Percentiles rank a stretch among this genome's conserved stretches.
These are phyloP conservation scores for Borostomias antarcticus DNA, from an alignment of 2,797 vertebrate genomes.

Conservation along the genomic window DNA sequence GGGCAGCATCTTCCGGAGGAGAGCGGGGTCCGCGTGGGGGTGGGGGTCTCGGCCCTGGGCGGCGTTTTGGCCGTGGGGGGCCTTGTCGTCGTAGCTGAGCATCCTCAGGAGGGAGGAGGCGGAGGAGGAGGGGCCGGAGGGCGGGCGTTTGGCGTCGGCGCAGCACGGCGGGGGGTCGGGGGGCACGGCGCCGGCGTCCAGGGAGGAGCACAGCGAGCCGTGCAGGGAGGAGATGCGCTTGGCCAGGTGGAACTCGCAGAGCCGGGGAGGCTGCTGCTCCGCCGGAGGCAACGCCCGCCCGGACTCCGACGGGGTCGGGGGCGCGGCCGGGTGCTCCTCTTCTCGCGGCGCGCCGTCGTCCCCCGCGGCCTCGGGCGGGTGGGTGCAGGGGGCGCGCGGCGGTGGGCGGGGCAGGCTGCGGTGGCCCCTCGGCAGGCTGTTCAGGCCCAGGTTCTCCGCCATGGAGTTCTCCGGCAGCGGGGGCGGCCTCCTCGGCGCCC, in stretches of 20 bases:
- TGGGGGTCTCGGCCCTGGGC: constrained; percentile 86
- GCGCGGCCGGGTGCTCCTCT: constrained; percentile 77
- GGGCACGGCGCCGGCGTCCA: constrained; percentile 87
- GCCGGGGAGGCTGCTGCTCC: constrained; percentile 79
- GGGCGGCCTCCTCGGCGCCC: constrained; percentile 81
- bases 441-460: constrained; percentile 32
- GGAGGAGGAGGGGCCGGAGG: constrained; percentile 79
- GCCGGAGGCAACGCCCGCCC: constrained; percentile 72
- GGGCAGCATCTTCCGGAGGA: constrained; percentile 90
- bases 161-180: constrained; percentile 87
- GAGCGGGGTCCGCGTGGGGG: constrained; percentile 85
- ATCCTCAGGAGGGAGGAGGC: constrained; percentile 68
- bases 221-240: constrained; percentile 91
- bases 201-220: constrained; percentile 89
- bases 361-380: constrained; percentile 63
- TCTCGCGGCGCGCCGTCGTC: constrained; percentile 70
- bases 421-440: constrained; percentile 60
- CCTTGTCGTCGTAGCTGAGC: constrained; percentile 63
- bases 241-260: constrained; percentile 92
- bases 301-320: constrained; percentile 62
- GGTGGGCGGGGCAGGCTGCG: constrained; percentile 72
- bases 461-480: constrained; percentile 43
- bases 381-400: constrained; percentile 69
- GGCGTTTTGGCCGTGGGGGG: constrained; percentile 66
- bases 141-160: constrained; percentile 79